Conservation (phyloP, 1,140 invertebrate genomes). For the Fopius arisanus region DNA sequence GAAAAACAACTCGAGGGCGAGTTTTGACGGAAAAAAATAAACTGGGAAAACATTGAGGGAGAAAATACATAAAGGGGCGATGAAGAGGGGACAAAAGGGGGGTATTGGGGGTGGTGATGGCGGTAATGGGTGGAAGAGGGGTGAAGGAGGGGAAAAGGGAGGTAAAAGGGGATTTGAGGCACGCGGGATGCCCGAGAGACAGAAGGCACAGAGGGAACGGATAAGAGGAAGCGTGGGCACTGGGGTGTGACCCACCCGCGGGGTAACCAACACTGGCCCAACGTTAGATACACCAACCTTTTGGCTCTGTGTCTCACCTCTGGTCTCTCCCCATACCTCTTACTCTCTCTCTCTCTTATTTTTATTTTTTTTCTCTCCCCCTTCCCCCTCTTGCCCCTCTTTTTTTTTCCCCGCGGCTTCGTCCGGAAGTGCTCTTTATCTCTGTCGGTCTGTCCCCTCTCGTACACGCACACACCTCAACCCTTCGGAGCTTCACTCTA, state of each 20-base stretch:
- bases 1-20: not conserved
- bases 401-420: conserved; percentile 48
- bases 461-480: conserved; percentile 36
- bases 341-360: not conserved
- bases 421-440: conserved; percentile 65
- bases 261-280: conserved; percentile 36
- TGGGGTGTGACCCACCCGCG: conserved; percentile 63
- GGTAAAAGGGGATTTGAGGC: no score
- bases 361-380: no score
- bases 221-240: conserved; percentile 65
- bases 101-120: no score
- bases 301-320: not conserved
- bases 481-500: conserved; percentile 11
- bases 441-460: conserved; percentile 63
- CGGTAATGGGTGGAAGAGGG: conserved; percentile 22
- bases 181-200: conserved; percentile 30
- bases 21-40: not conserved
- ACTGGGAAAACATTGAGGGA: conserved; percentile 9
- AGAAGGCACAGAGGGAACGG: conserved; percentile 41
- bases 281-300: conserved; percentile 43
- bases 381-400: conserved; percentile 38
- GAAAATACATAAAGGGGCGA: conserved; percentile 1
- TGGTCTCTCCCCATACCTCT: conserved; percentile 29
- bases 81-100: conserved; percentile 15
- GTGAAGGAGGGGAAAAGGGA: not conserved